Evolutionary conservation across 1,140 invertebrate species (phyloP), one percentile per base, ranked within the genome.

Genomic region (Ganaspis sp.): DNA sequence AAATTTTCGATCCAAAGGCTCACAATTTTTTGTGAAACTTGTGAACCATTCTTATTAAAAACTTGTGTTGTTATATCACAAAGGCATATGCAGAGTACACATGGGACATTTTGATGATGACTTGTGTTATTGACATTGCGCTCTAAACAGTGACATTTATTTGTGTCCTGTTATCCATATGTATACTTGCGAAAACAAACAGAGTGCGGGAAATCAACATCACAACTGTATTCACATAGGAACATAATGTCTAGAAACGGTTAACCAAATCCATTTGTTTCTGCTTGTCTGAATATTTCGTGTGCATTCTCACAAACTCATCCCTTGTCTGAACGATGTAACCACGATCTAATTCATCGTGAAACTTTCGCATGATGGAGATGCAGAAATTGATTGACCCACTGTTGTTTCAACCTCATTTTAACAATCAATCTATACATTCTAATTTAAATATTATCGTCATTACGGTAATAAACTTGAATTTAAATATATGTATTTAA

Each of bases 281-380:
- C 58, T 64, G 23, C 11, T 64, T 64, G 58, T 64, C 58, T 64
- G 58, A 64, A 64, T 64, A 64, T 21, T 64, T 64, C 58, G 58
- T 64, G 58, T 29, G 11, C 58, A 64, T 64, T 64, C 58, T 64
- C 58, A 29, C 58, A 15, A 64, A 64, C 58, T 58, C 54, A 58
- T 23, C 54, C 54, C 54, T 29, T 9, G 15, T 64, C 9, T 29
- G 26, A 64, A 64, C 58, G 58, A 64, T 64, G 23, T 64, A 64
- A 64, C 58, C 58, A 15, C 58, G 12, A 64, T 29, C 58, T 34
- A 29, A 64, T 64, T 64, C 58, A 64, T 64, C 23, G 26, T 64
- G 58, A 64, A 64, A 64, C 26, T 64, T 29, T 64, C 23, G 23
- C 58, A 64, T 64, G 58, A 64, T 64, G 23, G 23, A 64, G 23